phyloP scores from a whole-genome alignment of 2,888 invertebrate genomes.

The Alcis repandata region DNA sequence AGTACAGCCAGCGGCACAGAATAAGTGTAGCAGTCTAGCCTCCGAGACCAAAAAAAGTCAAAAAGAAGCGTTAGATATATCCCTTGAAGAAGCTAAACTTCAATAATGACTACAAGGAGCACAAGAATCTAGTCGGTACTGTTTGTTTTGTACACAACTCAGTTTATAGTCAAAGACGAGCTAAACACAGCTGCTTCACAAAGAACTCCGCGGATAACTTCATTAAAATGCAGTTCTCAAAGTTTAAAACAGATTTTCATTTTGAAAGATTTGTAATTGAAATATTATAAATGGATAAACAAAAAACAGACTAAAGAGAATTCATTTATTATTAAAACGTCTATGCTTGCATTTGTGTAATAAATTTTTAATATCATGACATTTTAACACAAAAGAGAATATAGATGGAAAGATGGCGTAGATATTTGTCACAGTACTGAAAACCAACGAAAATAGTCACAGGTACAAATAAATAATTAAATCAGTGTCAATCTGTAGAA shows the following conservation, averaged over 20 bases:
- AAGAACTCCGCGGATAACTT: conserved; percentile 11
- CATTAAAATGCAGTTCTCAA: conserved; percentile 14
- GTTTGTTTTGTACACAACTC: conserved; percentile 13
- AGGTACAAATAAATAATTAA: background rate
- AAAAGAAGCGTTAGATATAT: no score
- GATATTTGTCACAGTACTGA: background rate
- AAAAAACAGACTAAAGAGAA: background rate
- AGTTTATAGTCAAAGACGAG: conserved; percentile 7
- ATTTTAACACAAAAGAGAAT: no score
- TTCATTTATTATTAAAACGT: background rate
- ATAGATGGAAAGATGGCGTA: no score
- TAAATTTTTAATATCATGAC: no score
- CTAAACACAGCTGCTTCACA: conserved; percentile 14
- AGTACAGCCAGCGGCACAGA: no score
- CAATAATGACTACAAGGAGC: background rate
- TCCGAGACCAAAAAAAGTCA: no score
- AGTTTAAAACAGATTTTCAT: background rate
- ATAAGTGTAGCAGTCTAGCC: no score
- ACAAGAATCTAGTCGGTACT: background rate
- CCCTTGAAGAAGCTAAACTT: background rate
- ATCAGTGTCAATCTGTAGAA: conserved; percentile 4
- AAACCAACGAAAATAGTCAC: background rate
- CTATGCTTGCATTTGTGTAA: no score
- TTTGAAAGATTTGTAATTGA: background rate
- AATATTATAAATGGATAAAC: background rate